Conservation (phyloP, 2,888 invertebrate species). For the Amblyteles armatorius region DNA sequence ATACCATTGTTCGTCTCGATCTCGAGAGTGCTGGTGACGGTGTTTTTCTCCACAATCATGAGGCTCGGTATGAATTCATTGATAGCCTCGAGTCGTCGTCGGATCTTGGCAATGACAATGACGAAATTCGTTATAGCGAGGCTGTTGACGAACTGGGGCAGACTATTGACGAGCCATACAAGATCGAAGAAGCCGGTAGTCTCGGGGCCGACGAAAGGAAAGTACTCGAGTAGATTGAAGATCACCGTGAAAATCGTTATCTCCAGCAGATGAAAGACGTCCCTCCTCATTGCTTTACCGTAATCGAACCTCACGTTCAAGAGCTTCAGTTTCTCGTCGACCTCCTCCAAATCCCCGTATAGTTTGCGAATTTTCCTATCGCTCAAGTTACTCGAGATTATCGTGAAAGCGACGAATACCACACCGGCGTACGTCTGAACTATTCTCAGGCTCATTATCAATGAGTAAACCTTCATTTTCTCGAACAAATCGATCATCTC, state of each 20-base stretch:
- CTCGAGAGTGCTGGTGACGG: slow-evolving; percentile 51
- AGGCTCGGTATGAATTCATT: slow-evolving; percentile 62
- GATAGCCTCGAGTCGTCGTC: slow-evolving; percentile 62
- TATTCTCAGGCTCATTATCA: slow-evolving; percentile 25
- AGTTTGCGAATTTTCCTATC: slow-evolving; percentile 27
- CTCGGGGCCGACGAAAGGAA: slow-evolving; percentile 50
- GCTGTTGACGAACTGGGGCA: slow-evolving; percentile 66
- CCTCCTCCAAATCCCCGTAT: slow-evolving; percentile 35
- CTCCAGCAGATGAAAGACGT: slow-evolving; percentile 48
- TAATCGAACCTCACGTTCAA: slow-evolving; percentile 60
- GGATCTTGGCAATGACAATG: slow-evolving; percentile 54
- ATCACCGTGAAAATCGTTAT: slow-evolving; percentile 58
- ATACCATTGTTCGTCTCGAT: slow-evolving; percentile 63
- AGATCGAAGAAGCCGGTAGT: slow-evolving; percentile 46
- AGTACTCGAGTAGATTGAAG: slow-evolving; percentile 66
- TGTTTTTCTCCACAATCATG: slow-evolving; percentile 42
- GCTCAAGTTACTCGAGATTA: slow-evolving; percentile 38
- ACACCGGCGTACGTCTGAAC: slow-evolving; percentile 41
- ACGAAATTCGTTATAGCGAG: slow-evolving; percentile 61
- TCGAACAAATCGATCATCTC: slow-evolving; percentile 46
- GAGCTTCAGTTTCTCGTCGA: slow-evolving; percentile 65
- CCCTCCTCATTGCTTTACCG: slow-evolving; percentile 46
- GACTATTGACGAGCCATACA: slow-evolving; percentile 62
- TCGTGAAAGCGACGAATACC: slow-evolving; percentile 54
- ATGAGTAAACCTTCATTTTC: slow-evolving; percentile 39